A percentile compares a stretch with the other conserved stretches of the same genome.
These are phyloP conservation scores for Phylloscopus collybita DNA, from an alignment of 2,797 vertebrate genomes.

Conservation along the genomic window DNA sequence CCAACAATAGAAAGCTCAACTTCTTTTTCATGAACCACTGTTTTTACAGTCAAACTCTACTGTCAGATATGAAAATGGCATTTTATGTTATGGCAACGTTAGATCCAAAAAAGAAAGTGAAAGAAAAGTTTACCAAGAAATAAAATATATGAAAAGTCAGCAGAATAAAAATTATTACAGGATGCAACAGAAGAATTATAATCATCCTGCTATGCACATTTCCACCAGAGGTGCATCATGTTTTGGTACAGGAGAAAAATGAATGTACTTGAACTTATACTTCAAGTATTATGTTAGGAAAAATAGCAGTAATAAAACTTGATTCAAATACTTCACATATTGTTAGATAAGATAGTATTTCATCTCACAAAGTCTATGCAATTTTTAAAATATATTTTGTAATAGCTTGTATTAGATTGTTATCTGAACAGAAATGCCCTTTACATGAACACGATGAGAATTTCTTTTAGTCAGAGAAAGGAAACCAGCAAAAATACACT, in stretches of 20 bases:
- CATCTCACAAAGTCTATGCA: neutral
- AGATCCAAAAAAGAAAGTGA: neutral
- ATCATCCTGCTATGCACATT: neutral
- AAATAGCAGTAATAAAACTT: neutral
- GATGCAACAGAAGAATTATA: neutral
- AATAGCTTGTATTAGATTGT: neutral
- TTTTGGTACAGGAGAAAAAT: neutral
- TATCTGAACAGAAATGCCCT: neutral
- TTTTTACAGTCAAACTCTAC: neutral
- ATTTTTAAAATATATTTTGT: neutral
- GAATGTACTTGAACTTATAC: neutral
- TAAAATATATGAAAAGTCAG: neutral
- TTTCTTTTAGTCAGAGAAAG: neutral
- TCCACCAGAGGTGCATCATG: neutral
- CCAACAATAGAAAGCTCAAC: neutral
- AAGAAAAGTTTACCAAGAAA: neutral
- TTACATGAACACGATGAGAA: neutral
- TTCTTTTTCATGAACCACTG: neutral
- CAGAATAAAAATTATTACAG: neutral
- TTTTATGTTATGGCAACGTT: neutral
- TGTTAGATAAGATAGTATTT: neutral
- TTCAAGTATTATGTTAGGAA: neutral
- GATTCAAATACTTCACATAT: neutral
- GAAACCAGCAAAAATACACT: neutral
- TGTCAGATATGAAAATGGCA: neutral